Percentiles rank a stretch among this genome's conserved stretches.
Evolutionary conservation across 1,140 invertebrate genomes (phyloP).

Genomic region (Drosophila jambulina): DNA sequence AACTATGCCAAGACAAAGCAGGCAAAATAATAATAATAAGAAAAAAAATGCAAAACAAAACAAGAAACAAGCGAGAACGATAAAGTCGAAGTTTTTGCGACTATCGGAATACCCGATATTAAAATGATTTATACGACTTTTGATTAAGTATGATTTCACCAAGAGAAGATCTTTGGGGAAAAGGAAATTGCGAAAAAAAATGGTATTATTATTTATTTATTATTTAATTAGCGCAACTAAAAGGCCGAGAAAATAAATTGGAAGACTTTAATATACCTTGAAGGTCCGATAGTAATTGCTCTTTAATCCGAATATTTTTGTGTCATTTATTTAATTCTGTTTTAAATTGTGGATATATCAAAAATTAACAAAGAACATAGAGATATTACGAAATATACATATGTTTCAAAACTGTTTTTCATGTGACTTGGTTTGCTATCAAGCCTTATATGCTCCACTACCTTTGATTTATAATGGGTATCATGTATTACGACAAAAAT

Average conservation of each 20-base stretch:
- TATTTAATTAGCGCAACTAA: too few relatives aligned
- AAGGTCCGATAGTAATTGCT: neutral
- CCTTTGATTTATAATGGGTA: neutral
- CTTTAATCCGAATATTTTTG: neutral
- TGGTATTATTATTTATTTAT: neutral
- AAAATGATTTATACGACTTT: constrained; percentile 16
- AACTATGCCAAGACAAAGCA: constrained; percentile 54
- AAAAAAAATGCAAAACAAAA: neutral
- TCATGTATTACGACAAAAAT: constrained; percentile 9
- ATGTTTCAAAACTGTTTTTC: neutral
- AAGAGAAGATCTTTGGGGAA: neutral
- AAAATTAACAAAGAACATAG: neutral
- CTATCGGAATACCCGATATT: constrained; percentile 19
- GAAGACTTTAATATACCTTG: neutral
- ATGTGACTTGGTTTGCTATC: neutral
- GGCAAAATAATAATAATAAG: constrained; percentile 15
- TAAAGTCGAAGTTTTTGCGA: constrained; percentile 22
- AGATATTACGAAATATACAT: neutral
- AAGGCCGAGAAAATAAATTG: too few relatives aligned
- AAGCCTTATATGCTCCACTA: neutral
- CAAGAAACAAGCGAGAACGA: constrained; percentile 20
- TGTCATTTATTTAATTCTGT: too few relatives aligned
- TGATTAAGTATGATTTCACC: neutral
- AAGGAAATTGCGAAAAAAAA: neutral
- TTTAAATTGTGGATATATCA: neutral